Conservation (phyloP, 53 echinoderm and acorn worm genomes). For the Echinometra lucunter region DNA sequence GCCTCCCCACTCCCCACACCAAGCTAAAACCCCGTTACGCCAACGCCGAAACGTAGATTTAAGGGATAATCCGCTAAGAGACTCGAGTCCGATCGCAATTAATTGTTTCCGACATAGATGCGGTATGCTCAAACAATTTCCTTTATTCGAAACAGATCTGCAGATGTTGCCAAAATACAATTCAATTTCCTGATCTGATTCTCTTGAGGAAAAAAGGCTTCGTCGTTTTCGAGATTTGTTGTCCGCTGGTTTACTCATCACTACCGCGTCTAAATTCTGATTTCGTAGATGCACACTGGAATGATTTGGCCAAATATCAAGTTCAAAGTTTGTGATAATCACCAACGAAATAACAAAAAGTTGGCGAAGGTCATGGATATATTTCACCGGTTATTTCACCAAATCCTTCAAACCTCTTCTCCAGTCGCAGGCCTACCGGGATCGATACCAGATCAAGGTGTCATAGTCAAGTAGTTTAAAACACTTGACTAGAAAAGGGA, state of each 20-base stretch:
- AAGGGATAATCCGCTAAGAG: background rate
- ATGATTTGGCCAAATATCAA: no score
- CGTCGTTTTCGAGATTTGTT: background rate
- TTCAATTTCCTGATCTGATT: background rate
- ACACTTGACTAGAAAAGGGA: no score
- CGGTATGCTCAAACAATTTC: background rate
- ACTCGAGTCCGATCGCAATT: background rate
- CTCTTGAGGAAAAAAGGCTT: background rate
- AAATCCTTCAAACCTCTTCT: no score
- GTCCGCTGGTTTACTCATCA: background rate
- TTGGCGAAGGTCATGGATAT: no score
- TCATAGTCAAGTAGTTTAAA: no score
- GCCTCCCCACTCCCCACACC: no score
- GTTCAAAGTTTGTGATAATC: no score
- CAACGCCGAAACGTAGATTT: background rate
- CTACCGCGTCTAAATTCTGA: background rate
- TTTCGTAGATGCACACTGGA: background rate
- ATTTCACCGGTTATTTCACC: no score
- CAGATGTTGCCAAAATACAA: background rate
- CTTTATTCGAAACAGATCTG: conserved; percentile 13
- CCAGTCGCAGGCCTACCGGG: no score
- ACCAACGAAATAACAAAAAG: no score
- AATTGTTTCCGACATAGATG: conserved; percentile 8
- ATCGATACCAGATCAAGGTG: no score
- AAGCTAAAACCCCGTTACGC: no score